Evolutionary conservation across 2,888 invertebrate species (phyloP).

Genomic region (Dromius quadrimaculatus): DNA sequence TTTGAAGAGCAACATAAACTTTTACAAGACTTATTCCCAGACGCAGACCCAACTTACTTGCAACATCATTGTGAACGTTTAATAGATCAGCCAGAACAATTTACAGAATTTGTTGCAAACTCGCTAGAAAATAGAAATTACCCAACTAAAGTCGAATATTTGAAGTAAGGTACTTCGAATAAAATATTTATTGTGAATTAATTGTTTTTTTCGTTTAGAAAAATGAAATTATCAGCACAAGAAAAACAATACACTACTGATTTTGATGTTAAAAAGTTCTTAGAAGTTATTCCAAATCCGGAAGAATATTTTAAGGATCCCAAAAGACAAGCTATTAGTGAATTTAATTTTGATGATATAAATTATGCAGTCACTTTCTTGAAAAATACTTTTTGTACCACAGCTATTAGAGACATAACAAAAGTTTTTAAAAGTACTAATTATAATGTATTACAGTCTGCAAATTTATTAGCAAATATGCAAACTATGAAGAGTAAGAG

Average conservation of each 20-base stretch:
- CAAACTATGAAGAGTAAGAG: slow-evolving; percentile 32
- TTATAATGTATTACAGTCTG: slow-evolving; percentile 16
- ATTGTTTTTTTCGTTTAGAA: slow-evolving; percentile 56
- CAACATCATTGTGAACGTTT: slow-evolving; percentile 59
- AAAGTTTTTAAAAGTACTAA: slow-evolving; percentile 5
- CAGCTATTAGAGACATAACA: slow-evolving; percentile 23
- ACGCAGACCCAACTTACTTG: slow-evolving; percentile 63
- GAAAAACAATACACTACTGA: slow-evolving; percentile 65
- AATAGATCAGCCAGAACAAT: slow-evolving; percentile 55
- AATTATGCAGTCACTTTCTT: slow-evolving; percentile 37
- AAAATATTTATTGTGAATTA: slow-evolving; percentile 14
- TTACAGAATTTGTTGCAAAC: slow-evolving; percentile 60
- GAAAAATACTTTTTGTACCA: slow-evolving; percentile 26
- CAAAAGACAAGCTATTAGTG: slow-evolving; percentile 47
- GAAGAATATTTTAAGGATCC: slow-evolving; percentile 60
- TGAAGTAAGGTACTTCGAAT: slow-evolving; percentile 57
- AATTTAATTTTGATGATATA: slow-evolving; percentile 20
- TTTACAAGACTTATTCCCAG: slow-evolving; percentile 61
- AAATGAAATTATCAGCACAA: slow-evolving; percentile 62
- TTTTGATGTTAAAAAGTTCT: slow-evolving; percentile 65
- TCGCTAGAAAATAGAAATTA: slow-evolving; percentile 61
- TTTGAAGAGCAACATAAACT: slow-evolving; percentile 59
- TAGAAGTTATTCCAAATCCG: slow-evolving; percentile 67
- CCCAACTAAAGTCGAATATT: slow-evolving; percentile 63
- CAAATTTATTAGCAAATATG: slow-evolving; percentile 16